Evolutionary conservation across 2,888 invertebrate genomes (phyloP), one percentile per base, ranked within the genome.

Genomic region (Lydus trimaculatus): DNA sequence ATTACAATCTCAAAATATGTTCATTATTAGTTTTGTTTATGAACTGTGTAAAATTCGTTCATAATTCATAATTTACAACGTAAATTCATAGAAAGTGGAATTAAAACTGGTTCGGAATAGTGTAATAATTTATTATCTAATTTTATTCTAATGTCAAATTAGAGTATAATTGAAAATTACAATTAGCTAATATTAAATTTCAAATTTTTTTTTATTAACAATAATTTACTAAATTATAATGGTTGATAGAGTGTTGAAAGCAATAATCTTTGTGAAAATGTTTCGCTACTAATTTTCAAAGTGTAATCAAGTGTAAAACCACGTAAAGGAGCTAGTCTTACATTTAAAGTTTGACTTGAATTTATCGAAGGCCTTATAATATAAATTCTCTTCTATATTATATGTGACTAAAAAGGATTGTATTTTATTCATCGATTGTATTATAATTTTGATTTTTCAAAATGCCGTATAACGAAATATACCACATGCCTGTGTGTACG

Each of bases 181-280:
- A 20, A 23, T 48, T 48, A 48, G 48, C n/a, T n/a, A n/a, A n/a
- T n/a, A n/a, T n/a, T n/a, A n/a, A n/a, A n/a, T n/a, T n/a, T n/a
- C n/a, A n/a, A n/a, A n/a, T n/a, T n/a, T n/a, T n/a, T n/a, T n/a
- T n/a, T n/a, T n/a, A n/a, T n/a, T n/a, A n/a, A n/a, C n/a, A n/a
- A n/a, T n/a, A n/a, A n/a, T n/a, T n/a, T n/a, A n/a, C n/a, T n/a
- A n/a, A n/a, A n/a, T n/a, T n/a, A n/a, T n/a, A n/a, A n/a, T n/a
- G n/a, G n/a, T n/a, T n/a, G n/a, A n/a, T 66, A 28, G 39, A 62
- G 63, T 69, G 66, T 66, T 66, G 65, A 65, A 76, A 69, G 74
- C 74, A 74, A 76, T 75, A 74, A 76, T 76, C 76, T 75, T 74
- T 75, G 76, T 74, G 73, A 67, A 48, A 72, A 72, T 76, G 74